phyloP scores from a whole-genome alignment of 2,797 vertebrate genomes.

The Ctenochaetus hawaiiensis region DNA sequence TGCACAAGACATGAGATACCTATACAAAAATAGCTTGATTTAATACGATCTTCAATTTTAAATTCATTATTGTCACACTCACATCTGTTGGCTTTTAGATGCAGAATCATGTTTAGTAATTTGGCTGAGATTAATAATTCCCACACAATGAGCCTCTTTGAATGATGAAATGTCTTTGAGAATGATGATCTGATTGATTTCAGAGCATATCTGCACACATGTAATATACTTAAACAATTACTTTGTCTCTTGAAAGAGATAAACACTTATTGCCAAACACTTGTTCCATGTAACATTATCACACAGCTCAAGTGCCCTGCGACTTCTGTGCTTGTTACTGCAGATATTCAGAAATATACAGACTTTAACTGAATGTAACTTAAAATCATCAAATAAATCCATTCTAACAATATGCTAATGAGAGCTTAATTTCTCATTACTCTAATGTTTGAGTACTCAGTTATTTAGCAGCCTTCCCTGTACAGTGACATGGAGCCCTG shows the following conservation, averaged over 20 bases:
- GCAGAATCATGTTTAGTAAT: background rate
- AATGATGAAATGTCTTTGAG: slow-evolving; percentile 7
- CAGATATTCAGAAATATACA: background rate
- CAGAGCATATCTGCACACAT: slow-evolving; percentile 8
- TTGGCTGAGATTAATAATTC: slow-evolving; percentile 23
- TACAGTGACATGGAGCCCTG: slow-evolving; percentile 44
- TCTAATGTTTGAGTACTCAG: slow-evolving; percentile 12
- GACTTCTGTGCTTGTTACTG: background rate
- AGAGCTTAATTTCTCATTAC: slow-evolving; percentile 12
- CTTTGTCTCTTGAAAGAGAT: slow-evolving; percentile 11
- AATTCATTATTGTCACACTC: slow-evolving; percentile 3
- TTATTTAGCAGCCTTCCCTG: slow-evolving; percentile 20
- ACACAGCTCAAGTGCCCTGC: background rate
- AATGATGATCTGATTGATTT: slow-evolving; percentile 11
- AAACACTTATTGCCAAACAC: background rate
- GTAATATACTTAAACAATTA: slow-evolving; percentile 18
- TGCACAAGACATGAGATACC: background rate
- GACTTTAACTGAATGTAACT: slow-evolving; percentile 2
- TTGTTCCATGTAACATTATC: too few relatives aligned
- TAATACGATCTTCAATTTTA: slow-evolving; percentile 18
- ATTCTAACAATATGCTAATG: background rate
- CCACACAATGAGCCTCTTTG: slow-evolving; percentile 18
- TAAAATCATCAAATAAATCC: slow-evolving; percentile 8
- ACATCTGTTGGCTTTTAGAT: slow-evolving; percentile 16
- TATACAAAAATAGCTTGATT: slow-evolving; percentile 10